phyloP scores from a whole-genome alignment of 2,888 invertebrate genomes.

The Lochmaea crataegi region DNA sequence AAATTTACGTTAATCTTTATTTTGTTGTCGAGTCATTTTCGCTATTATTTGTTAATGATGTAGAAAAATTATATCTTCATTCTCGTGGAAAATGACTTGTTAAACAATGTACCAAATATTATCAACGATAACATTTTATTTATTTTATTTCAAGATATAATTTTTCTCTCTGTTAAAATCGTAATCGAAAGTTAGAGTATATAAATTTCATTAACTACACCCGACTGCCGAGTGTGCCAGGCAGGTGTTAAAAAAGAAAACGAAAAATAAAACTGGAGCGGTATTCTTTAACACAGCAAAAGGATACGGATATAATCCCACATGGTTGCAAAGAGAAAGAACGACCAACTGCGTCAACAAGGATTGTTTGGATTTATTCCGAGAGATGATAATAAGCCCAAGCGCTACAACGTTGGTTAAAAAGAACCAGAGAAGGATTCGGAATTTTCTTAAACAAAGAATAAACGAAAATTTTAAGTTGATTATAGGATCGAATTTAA shows the following conservation, averaged over 20 bases:
- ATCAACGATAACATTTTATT: neutral
- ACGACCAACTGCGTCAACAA: slow-evolving; percentile 59
- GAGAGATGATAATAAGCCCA: slow-evolving; percentile 57
- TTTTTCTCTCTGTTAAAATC: neutral
- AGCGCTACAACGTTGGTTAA: slow-evolving; percentile 39
- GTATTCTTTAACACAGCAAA: slow-evolving; percentile 24
- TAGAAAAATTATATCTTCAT: no score
- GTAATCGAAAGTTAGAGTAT: neutral
- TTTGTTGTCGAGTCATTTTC: no score
- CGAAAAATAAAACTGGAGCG: slow-evolving; percentile 3
- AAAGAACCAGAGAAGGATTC: slow-evolving; percentile 21
- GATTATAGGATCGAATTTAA: no score
- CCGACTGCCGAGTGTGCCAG: neutral
- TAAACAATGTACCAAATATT: no score
- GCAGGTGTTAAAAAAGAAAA: slow-evolving; percentile 18
- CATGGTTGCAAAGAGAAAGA: slow-evolving; percentile 45
- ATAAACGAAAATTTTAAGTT: neutral
- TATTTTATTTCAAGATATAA: neutral
- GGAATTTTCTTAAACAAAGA: neutral
- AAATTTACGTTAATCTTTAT: no score
- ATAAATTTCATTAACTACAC: neutral
- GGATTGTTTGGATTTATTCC: slow-evolving; percentile 60
- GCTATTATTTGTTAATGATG: no score
- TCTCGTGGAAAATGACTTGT: no score
- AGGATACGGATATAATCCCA: slow-evolving; percentile 51